Percentiles rank a stretch among this genome's conserved stretches.
Evolutionary conservation across 2,113 vertebrate species (phyloP).

Genomic region (Elachura formosa): DNA sequence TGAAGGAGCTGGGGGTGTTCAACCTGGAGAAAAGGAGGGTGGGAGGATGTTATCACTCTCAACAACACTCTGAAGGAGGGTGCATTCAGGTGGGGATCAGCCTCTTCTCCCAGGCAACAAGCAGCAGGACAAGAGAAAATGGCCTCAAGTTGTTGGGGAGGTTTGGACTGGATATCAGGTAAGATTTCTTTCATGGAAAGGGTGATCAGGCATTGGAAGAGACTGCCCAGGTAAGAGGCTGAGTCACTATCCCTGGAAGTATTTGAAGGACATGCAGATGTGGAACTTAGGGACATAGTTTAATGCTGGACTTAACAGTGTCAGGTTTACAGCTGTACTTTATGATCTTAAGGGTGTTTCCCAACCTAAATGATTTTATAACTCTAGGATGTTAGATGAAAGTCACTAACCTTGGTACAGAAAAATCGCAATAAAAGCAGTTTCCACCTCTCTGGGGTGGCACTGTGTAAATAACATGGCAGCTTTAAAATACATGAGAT

Average conservation of each 20-base stretch:
- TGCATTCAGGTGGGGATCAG: rapidly evolving
- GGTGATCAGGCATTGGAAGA: neutral
- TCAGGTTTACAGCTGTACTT: neutral
- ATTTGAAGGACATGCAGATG: neutral
- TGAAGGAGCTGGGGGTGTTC: neutral
- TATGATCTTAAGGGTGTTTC: neutral
- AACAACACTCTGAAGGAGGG: neutral
- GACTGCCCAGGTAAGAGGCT: neutral
- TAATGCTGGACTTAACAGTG: neutral
- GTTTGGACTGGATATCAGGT: neutral
- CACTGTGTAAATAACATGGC: neutral
- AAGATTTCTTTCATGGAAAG: neutral
- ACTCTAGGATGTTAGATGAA: neutral
- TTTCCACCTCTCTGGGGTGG: neutral
- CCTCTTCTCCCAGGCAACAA: neutral
- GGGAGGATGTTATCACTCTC: rapidly evolving
- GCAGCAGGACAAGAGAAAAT: neutral
- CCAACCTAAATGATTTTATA: neutral
- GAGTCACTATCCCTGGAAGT: neutral
- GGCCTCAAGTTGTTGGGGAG: neutral
- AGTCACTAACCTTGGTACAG: neutral
- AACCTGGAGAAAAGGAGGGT: neutral
- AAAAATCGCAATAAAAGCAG: neutral
- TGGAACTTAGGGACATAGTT: neutral
- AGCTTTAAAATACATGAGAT: neutral